Percentiles rank a stretch among this genome's conserved stretches.
Evolutionary conservation across 2,888 invertebrate genomes (phyloP).

Genomic region (Erebia palarica): DNA sequence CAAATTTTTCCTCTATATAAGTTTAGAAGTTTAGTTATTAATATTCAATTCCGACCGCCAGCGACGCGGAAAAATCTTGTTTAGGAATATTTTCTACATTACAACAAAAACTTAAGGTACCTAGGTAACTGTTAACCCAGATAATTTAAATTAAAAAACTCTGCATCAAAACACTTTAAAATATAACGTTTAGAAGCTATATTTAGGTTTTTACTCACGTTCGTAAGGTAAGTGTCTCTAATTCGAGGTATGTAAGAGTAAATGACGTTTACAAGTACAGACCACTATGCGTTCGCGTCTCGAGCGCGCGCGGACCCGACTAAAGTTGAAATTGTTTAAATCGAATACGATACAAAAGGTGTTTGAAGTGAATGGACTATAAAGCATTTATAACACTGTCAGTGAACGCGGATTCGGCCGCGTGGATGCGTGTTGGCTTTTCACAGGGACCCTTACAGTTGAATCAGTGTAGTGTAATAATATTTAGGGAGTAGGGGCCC

Average conservation of each 20-base stretch:
- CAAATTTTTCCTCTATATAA: too few relatives aligned
- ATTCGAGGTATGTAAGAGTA: neutral
- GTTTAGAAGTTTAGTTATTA: too few relatives aligned
- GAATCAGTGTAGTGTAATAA: too few relatives aligned
- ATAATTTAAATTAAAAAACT: neutral
- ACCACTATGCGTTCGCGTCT: neutral
- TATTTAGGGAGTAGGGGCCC: too few relatives aligned
- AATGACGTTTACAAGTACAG: neutral
- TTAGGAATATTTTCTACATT: neutral
- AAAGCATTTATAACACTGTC: too few relatives aligned
- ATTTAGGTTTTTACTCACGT: neutral
- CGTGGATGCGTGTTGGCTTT: too few relatives aligned
- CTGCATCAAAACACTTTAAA: neutral
- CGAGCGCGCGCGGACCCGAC: neutral
- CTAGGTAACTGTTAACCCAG: too few relatives aligned
- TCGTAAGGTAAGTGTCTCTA: neutral
- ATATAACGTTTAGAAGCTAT: neutral
- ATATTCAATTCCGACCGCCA: neutral
- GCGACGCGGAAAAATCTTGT: slow-evolving; percentile 1
- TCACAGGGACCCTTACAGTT: too few relatives aligned
- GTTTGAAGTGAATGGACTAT: slow-evolving; percentile 7
- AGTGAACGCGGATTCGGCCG: too few relatives aligned
- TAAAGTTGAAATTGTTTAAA: slow-evolving; percentile 3
- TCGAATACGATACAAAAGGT: slow-evolving; percentile 10
- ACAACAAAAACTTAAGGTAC: neutral